A percentile compares a stretch with the other conserved stretches of the same genome.
These are phyloP conservation scores for Caenorhabditis becei DNA, from an alignment of 2,888 invertebrate species.

Conservation along the genomic window DNA sequence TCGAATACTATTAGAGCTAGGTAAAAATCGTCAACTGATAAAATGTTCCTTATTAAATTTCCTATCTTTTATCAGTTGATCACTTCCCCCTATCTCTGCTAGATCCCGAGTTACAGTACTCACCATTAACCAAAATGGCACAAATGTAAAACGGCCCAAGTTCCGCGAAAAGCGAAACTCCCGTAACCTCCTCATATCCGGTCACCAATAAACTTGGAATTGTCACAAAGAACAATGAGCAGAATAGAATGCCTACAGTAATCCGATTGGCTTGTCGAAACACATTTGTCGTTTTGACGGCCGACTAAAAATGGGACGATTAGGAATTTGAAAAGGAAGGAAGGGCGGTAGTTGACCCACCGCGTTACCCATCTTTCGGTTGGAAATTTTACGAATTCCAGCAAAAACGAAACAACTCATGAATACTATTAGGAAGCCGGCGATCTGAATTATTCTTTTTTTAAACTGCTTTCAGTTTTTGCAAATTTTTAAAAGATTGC, in stretches of 20 bases:
- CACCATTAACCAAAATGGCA: conserved; percentile 57
- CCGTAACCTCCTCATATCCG: conserved; percentile 53
- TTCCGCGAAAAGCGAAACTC: conserved; percentile 56
- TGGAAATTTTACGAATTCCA: conserved; percentile 37
- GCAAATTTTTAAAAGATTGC: too few species aligned
- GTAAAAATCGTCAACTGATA: too few species aligned
- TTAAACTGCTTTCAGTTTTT: too few species aligned
- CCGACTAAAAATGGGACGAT: conserved; percentile 11
- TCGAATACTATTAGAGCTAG: too few species aligned
- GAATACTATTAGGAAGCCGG: conserved; percentile 33
- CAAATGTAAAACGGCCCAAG: conserved; percentile 59
- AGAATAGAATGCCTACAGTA: conserved; percentile 56
- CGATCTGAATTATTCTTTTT: conserved; percentile 16
- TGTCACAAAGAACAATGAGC: conserved; percentile 55
- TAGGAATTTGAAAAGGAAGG: too few species aligned
- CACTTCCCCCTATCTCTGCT: too few species aligned
- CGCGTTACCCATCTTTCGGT: conserved; percentile 23
- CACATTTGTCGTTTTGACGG: conserved; percentile 36
- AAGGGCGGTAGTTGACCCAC: neutral
- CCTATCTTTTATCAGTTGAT: too few species aligned
- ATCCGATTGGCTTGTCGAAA: conserved; percentile 58
- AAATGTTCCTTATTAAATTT: too few species aligned
- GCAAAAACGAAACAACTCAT: conserved; percentile 47
- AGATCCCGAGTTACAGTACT: too few species aligned
- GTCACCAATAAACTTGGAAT: conserved; percentile 55